phyloP scores from a whole-genome alignment of 1,140 invertebrate genomes.

The Acromyrmex echinatior region DNA sequence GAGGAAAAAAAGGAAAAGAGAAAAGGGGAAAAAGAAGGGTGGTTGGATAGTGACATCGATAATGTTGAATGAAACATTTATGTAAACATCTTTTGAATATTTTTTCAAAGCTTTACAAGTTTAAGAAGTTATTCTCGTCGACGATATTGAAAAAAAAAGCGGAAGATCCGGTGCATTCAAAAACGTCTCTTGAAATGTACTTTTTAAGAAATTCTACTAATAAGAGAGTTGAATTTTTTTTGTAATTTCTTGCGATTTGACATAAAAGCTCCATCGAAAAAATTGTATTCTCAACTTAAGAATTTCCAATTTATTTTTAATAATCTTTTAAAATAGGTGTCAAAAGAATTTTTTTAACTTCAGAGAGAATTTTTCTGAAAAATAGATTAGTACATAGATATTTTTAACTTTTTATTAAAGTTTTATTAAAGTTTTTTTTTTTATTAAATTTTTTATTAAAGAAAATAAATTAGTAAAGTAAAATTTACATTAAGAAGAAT shows the following conservation, averaged over 20 bases:
- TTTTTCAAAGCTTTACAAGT: constrained; percentile 67
- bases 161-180: not conserved
- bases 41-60: constrained; percentile 74
- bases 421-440: no score
- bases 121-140: constrained; percentile 56
- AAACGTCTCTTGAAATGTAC: not conserved
- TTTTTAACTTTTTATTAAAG: no score
- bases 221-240: not conserved
- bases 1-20: not conserved
- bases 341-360: no score
- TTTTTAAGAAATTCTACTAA: not conserved
- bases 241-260: not conserved
- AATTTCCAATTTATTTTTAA: no score
- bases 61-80: constrained; percentile 81
- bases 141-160: not conserved
- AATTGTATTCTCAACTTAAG: no score
- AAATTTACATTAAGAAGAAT: no score
- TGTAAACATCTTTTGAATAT: constrained; percentile 68
- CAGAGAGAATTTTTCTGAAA: no score
- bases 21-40: not conserved
- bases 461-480: no score
- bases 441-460: no score
- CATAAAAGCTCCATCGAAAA: not conserved
- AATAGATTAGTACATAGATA: no score
- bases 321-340: no score